These are phyloP conservation scores for Lithophane semibrunnea DNA, from an alignment of 2,888 invertebrate genomes.

Conservation along the genomic window DNA sequence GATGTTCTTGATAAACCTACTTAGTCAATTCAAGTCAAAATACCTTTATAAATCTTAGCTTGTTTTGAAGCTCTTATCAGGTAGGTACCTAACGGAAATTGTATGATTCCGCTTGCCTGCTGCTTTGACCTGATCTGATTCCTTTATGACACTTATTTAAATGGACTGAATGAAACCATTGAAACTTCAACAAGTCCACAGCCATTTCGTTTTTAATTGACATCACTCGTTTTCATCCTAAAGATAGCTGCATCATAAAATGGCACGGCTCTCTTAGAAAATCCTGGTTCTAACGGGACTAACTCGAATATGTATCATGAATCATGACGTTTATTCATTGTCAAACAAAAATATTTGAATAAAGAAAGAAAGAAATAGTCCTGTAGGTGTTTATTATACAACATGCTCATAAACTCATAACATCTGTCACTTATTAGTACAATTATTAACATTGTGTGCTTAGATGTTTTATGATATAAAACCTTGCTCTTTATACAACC, in stretches of 20 bases:
- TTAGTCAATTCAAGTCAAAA: conserved; percentile 19
- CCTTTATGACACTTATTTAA: background rate
- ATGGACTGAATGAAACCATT: background rate
- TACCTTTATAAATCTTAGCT: background rate
- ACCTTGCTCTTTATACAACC: background rate
- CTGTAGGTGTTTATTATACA: background rate
- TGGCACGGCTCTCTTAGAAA: background rate
- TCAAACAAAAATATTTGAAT: background rate
- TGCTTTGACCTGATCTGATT: background rate
- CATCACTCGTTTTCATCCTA: background rate
- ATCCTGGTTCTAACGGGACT: background rate
- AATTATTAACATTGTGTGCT: background rate
- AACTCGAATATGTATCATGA: background rate
- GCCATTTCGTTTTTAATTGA: background rate
- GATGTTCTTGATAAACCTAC: conserved; percentile 8
- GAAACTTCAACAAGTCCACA: background rate
- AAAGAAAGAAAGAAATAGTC: background rate
- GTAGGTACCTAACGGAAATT: background rate
- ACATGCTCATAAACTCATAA: background rate
- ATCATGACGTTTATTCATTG: background rate
- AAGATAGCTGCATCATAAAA: background rate
- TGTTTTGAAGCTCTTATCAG: background rate
- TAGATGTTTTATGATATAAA: background rate
- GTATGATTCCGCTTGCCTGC: background rate
- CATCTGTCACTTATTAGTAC: background rate